phyloP scores from a whole-genome alignment of 2,888 invertebrate species.

The Drosophila nr. fundita region DNA sequence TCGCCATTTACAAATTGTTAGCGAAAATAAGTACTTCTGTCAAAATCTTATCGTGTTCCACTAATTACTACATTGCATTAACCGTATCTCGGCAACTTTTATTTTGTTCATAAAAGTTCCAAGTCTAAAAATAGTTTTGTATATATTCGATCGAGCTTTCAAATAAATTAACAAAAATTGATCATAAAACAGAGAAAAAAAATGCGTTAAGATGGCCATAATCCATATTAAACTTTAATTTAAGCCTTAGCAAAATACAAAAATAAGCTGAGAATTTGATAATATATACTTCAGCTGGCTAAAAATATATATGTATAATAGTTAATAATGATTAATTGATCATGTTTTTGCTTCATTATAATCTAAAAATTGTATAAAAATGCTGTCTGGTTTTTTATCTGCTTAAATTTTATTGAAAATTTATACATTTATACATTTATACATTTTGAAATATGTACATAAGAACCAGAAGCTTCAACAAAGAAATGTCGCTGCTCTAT shows the following conservation, averaged over 20 bases:
- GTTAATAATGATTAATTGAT: background rate
- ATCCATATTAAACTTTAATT: constrained; percentile 1
- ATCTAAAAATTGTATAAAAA: background rate
- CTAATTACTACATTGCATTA: background rate
- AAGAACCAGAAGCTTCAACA: background rate
- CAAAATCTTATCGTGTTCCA: background rate
- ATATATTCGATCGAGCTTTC: background rate
- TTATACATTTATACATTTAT: too few relatives aligned
- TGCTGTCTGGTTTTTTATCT: background rate
- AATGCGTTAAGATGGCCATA: background rate
- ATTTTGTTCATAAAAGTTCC: background rate
- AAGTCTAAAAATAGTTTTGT: background rate
- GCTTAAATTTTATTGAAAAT: background rate
- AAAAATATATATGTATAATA: background rate
- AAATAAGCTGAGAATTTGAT: background rate
- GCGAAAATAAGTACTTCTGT: background rate
- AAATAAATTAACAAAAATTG: background rate
- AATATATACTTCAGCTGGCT: background rate
- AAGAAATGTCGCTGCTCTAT: too few relatives aligned
- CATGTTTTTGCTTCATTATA: background rate
- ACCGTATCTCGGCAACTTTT: background rate
- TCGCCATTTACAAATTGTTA: background rate
- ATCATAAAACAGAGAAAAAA: background rate
- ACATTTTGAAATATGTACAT: background rate
- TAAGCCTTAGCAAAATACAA: constrained; percentile 7